A percentile compares a stretch with the other conserved stretches of the same genome.
phyloP scores from a whole-genome alignment of 2,113 vertebrate genomes.

The Archilochus colubris region DNA sequence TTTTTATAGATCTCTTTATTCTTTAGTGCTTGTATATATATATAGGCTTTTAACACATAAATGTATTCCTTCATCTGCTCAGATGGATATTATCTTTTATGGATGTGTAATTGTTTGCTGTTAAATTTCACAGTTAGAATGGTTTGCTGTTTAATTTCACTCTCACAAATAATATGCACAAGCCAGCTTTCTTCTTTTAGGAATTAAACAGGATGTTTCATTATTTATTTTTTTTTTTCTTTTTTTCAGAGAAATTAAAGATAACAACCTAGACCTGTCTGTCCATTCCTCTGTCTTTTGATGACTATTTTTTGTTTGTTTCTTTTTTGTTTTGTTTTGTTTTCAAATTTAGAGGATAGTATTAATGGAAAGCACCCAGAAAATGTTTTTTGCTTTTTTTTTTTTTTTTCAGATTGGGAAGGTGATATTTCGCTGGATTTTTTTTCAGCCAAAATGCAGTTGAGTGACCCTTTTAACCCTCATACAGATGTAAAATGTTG shows the following conservation, averaged over 20 bases:
- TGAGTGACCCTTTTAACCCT: background rate
- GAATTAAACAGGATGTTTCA: background rate
- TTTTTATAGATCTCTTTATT: background rate
- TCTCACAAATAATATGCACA: background rate
- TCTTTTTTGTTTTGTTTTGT: background rate
- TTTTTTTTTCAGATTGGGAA: background rate
- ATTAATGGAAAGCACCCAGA: background rate
- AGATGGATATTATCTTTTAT: background rate
- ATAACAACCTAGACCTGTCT: background rate
- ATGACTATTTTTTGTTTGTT: too few relatives aligned
- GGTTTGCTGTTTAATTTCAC: background rate
- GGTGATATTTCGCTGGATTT: background rate
- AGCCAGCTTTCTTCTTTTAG: background rate
- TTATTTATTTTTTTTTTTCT: background rate
- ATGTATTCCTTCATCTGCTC: background rate
- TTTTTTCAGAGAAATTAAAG: background rate
- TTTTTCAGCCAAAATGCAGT: background rate
- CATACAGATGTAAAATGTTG: background rate
- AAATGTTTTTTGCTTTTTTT: background rate
- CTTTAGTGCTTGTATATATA: background rate
- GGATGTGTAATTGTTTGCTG: background rate
- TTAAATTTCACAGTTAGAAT: background rate
- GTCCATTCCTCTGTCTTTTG: background rate
- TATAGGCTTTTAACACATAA: background rate
- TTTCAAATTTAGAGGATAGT: background rate